Evolutionary conservation across 2,888 invertebrate species (phyloP), one percentile per base, ranked within the genome.

Genomic region (Apodemia zela): DNA sequence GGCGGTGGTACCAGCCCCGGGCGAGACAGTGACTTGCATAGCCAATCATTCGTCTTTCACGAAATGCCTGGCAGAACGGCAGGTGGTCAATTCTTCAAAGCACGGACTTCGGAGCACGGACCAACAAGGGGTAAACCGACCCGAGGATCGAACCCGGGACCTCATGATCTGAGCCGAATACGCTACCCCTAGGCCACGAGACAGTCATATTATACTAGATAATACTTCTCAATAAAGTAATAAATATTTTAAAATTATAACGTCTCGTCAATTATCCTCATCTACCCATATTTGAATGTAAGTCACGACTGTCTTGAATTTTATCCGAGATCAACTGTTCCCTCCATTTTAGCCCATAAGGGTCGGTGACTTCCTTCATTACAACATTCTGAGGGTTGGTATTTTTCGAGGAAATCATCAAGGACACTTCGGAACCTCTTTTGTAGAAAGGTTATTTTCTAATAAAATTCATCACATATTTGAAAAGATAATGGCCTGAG

Each of bases 391-490:
- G 75, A 75, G 75, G 80, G 79, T 78, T 77, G 77, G 77, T 77
- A 76, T 80, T 59, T 80, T 84, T 84, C 81, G 81, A 81, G 81
- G 80, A 79, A 76, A 77, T 77, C 80, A 79, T 82, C 80, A 80
- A 80, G 80, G 76, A 76, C 77, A 78, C 82, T 82, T 72, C 72
- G 76, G 73, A 76, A 72, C 73, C 73, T 73, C 76, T 54, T 25
- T 25, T 21, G 15, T 25, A 54, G 54, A 25, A 54, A 54, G 54
- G 54, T 54, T 54, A 25, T 54, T 54, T 25, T 54, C 25, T 25
- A 25, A 54, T 54, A 54, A 54, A 54, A 54, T 54, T 54, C 54
- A 25, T 54, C 15, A 25, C 25, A 25, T 54, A 54, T 54, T 54
- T 25, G 25, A 54, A 54, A 54, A 54, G 15, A 54, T 7, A 15